Percentiles rank a stretch among this genome's conserved stretches.
Evolutionary conservation across 2,888 invertebrate genomes (phyloP).

Genomic region (Gibbula magus): DNA sequence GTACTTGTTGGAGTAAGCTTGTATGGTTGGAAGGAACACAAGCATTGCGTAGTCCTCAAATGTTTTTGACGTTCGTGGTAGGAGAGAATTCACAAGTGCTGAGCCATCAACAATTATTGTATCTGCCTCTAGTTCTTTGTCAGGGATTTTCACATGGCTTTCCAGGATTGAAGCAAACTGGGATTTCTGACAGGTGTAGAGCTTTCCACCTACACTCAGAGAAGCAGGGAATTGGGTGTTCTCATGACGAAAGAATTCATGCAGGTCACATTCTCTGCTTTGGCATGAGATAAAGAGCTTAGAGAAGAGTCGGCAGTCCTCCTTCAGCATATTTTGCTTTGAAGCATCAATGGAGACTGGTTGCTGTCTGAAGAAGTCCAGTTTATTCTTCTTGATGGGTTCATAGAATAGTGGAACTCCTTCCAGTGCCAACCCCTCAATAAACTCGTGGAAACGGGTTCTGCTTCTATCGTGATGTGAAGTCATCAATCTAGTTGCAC

Average conservation of each 20-base stretch:
- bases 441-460: no score
- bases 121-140: not conserved
- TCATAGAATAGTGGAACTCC: constrained; percentile 34
- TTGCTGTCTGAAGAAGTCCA: constrained; percentile 36
- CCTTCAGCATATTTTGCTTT: constrained; percentile 29
- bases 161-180: not conserved
- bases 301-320: constrained; percentile 37
- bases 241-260: not conserved
- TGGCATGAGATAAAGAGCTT: constrained; percentile 43
- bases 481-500: constrained; percentile 33
- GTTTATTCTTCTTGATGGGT: constrained; percentile 40
- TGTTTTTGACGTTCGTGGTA: constrained; percentile 30
- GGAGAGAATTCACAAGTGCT: no score
- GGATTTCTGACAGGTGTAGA: not conserved
- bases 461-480: constrained; percentile 37
- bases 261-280: constrained; percentile 30
- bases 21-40: constrained; percentile 18
- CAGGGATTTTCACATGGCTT: not conserved
- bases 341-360: constrained; percentile 18
- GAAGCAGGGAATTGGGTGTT: not conserved
- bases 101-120: not conserved
- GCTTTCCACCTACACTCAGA: not conserved
- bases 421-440: constrained; percentile 25
- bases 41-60: constrained; percentile 42
- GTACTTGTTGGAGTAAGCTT: constrained; percentile 23